phyloP scores from a whole-genome alignment of 2,113 vertebrate species.

The Eolophus roseicapilla region DNA sequence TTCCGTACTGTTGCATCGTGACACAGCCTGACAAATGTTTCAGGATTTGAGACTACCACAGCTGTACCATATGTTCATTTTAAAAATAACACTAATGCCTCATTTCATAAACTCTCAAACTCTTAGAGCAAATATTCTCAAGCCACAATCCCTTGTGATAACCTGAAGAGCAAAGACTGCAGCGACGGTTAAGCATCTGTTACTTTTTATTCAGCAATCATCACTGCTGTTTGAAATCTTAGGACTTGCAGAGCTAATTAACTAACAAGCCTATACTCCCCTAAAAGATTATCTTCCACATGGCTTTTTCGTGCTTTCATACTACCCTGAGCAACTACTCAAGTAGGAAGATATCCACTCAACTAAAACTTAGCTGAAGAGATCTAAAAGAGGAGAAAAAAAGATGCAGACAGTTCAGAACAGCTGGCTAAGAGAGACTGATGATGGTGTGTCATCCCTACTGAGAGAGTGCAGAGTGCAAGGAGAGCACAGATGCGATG shows the following conservation, averaged over 20 bases:
- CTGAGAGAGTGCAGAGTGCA: too few species aligned
- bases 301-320: background rate
- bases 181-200: background rate
- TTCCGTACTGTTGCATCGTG: background rate
- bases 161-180: slow-evolving; percentile 4
- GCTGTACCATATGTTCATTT: slow-evolving; percentile 1
- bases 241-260: slow-evolving; percentile 21
- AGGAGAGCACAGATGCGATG: background rate
- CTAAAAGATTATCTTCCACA: slow-evolving; percentile 16
- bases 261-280: background rate
- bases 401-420: background rate
- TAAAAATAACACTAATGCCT: background rate
- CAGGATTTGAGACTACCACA: background rate
- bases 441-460: too few species aligned
- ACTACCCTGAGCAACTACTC: background rate
- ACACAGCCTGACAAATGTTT: background rate
- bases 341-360: background rate
- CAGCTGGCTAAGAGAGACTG: background rate
- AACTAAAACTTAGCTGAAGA: background rate
- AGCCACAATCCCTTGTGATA: background rate
- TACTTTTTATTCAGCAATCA: background rate
- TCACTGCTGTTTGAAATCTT: background rate
- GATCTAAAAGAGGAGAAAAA: background rate
- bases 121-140: background rate
- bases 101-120: background rate